A percentile compares a stretch with the other conserved stretches of the same genome.
These are phyloP conservation scores for Acanthoscelides obtectus DNA, from an alignment of 2,888 invertebrate species.

Conservation along the genomic window DNA sequence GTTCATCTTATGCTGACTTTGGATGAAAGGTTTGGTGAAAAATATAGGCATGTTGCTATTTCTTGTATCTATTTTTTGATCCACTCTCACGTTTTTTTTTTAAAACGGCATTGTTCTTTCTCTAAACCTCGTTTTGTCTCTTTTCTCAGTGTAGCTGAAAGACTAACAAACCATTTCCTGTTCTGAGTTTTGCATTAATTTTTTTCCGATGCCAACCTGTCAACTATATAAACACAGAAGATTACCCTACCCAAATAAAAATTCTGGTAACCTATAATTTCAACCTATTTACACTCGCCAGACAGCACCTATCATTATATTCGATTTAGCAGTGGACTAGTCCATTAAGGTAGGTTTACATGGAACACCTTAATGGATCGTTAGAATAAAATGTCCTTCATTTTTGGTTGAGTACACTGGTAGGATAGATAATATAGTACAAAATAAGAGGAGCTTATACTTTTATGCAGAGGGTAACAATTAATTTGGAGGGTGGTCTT, in stretches of 20 bases:
- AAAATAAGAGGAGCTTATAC: no score
- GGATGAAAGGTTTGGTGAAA: no score
- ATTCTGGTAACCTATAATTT: conserved; percentile 3
- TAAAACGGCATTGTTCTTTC: no score
- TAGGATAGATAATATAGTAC: no score
- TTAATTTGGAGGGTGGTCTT: no score
- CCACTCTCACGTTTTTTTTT: no score
- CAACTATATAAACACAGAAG: background rate
- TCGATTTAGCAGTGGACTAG: conserved; percentile 13
- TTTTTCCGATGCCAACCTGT: background rate
- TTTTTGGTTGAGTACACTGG: no score
- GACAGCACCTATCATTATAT: conserved; percentile 15
- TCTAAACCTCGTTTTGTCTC: background rate
- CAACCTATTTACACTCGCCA: conserved; percentile 13
- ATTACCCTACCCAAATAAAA: background rate
- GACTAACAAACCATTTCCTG: background rate
- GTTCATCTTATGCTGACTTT: no score
- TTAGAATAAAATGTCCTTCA: background rate
- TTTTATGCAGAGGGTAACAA: no score
- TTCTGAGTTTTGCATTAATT: background rate
- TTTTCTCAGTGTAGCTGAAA: background rate
- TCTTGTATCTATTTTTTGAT: no score
- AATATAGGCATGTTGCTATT: no score
- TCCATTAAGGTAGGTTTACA: conserved; percentile 5
- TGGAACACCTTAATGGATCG: background rate